phyloP scores from a whole-genome alignment of 2,113 vertebrate species.

The Camelus dromedarius region DNA sequence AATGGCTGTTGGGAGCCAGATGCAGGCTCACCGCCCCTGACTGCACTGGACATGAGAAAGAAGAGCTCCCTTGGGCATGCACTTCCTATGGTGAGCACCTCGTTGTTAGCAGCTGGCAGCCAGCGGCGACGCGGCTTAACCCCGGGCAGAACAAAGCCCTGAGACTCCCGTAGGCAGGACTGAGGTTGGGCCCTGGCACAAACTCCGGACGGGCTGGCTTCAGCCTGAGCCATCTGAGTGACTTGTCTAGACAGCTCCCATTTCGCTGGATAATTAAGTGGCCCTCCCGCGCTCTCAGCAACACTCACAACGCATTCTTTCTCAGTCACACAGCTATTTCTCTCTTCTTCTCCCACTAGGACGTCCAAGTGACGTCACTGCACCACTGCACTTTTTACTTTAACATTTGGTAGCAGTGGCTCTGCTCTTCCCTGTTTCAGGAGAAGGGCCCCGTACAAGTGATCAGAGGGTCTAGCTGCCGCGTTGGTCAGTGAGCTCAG shows the following conservation, averaged over 20 bases:
- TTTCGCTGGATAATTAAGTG: slow-evolving; percentile 39
- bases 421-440: not conserved
- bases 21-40: not conserved
- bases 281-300: not conserved
- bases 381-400: not conserved
- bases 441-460: not conserved
- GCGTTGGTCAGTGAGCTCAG: not conserved
- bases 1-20: slow-evolving; percentile 21
- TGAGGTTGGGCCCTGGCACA: slow-evolving; percentile 37
- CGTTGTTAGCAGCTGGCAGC: slow-evolving; percentile 5
- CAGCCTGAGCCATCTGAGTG: slow-evolving; percentile 39
- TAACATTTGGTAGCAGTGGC: not conserved
- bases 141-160: slow-evolving; percentile 39
- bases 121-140: not conserved
- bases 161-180: slow-evolving; percentile 23
- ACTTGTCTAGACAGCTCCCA: slow-evolving; percentile 56
- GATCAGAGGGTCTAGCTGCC: not conserved
- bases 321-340: not conserved
- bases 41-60: not conserved
- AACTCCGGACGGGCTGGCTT: not conserved
- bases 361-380: not conserved
- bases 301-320: not conserved
- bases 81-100: not conserved
- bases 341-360: not conserved
- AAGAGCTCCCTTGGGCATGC: slow-evolving; percentile 15